Base-by-base conservation (phyloP, 2,888 invertebrate genomes). In the Plebejus melissa region DNA sequence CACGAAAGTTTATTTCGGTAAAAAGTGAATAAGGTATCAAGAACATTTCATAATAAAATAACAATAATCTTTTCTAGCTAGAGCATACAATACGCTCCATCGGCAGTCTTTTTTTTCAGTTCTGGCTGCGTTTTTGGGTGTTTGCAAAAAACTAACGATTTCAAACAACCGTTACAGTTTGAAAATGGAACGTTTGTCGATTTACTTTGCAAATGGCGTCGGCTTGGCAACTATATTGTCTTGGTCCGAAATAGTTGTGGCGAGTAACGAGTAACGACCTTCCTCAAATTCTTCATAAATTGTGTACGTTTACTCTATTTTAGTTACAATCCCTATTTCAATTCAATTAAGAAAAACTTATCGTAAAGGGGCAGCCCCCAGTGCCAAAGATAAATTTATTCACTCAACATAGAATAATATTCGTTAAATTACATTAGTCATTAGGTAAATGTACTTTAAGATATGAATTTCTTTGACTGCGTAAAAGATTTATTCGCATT, bases 111-210 rank as follows among this genome's bases (percentile, higher is more conserved):
- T 32, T 32, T 65, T 65, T 28, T 65, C 60, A 50, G 41, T 7
- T 41, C 7, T 41, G 7, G 7, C 41, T 41, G 41, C 60, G 11
- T 4, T 32, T 28, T 28, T 28, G 60, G 28, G 4, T 32, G 60
- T 60, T 60, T 58, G 6, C 22, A 22, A 58, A 28, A 28, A 9
- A 60, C 22, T 9, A 28, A 60, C 32, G 11, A 60, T 28, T 11
- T 65, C 11, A 65, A 60, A 65, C 32, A 65, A 65, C 65, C 65
- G 32, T 65, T 65, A 65, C 65, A 60, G 32, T 65, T 65, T 65
- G 4, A 65, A 65, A 65, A 65, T 65, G 32, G 32, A 65, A 65
- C 65, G 28, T 65, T 32, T 4, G 32, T 65, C 4, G 32, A 32
- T 65, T 65, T 32, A 32, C 32, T 65, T 65, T 65, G 65, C 65